phyloP scores from a whole-genome alignment of 2,888 invertebrate species.

The Cataglyphis altisquamis region DNA sequence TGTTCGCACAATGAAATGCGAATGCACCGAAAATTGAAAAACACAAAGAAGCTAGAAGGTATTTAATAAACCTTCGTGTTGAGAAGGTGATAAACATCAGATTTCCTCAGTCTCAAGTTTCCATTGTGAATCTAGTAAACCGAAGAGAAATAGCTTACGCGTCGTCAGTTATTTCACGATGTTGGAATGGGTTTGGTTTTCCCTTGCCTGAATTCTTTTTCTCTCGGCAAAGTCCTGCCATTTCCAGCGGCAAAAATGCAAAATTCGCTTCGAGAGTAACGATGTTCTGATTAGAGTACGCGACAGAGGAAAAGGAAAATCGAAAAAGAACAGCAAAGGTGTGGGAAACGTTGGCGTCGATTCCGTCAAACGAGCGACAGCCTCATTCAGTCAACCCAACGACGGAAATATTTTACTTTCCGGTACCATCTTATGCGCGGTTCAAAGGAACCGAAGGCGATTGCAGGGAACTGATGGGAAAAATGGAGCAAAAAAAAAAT shows the following conservation, averaged over 20 bases:
- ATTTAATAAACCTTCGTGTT: conserved; percentile 48
- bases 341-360: conserved; percentile 55
- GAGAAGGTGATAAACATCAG: conserved; percentile 51
- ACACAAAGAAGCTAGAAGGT: conserved; percentile 18
- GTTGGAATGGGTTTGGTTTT: conserved; percentile 56
- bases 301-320: conserved; percentile 47
- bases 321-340: conserved; percentile 27
- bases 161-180: conserved; percentile 63
- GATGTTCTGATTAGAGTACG: conserved; percentile 64
- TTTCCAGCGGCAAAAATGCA: conserved; percentile 66
- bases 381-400: conserved; percentile 54
- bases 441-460: conserved; percentile 64
- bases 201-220: conserved; percentile 63
- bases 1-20: conserved; percentile 28
- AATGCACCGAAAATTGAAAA: background rate
- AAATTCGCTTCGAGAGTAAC: conserved; percentile 67
- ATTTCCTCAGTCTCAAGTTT: conserved; percentile 50
- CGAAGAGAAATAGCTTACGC: conserved; percentile 59
- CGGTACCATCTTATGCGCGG: conserved; percentile 47
- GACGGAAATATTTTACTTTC: conserved; percentile 66
- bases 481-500: conserved; percentile 28
- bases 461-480: conserved; percentile 34
- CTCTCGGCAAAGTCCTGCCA: conserved; percentile 58
- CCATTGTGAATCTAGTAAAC: conserved; percentile 58
- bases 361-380: conserved; percentile 54